phyloP scores from a whole-genome alignment of 2,888 invertebrate species.

The Parnassius orleans region DNA sequence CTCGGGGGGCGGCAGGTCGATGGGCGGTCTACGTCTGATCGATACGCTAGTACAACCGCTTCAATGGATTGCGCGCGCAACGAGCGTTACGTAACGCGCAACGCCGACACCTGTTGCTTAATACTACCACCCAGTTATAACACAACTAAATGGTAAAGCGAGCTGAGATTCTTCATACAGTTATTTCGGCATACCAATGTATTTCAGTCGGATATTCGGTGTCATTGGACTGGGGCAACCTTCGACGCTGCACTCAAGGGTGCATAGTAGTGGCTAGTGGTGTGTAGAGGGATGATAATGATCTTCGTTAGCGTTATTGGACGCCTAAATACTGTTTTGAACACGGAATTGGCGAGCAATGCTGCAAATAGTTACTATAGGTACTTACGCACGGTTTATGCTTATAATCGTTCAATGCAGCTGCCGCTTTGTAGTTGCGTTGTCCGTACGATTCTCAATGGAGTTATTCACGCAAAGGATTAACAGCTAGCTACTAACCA shows the following conservation, averaged over 20 bases:
- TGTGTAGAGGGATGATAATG: slow-evolving; percentile 60
- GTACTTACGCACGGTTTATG: slow-evolving; percentile 5
- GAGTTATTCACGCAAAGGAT: not conserved
- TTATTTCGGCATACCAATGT: slow-evolving; percentile 32
- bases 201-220: slow-evolving; percentile 57
- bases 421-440: not conserved
- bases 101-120: slow-evolving; percentile 71
- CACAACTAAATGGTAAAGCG: slow-evolving; percentile 47
- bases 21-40: slow-evolving; percentile 66
- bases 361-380: slow-evolving; percentile 7
- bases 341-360: slow-evolving; percentile 16
- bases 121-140: slow-evolving; percentile 71
- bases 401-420: not conserved
- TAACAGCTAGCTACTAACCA: slow-evolving; percentile 1
- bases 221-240: slow-evolving; percentile 77
- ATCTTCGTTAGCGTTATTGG: slow-evolving; percentile 65
- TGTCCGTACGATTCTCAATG: slow-evolving; percentile 2
- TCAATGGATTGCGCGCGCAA: slow-evolving; percentile 74
- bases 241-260: slow-evolving; percentile 78
- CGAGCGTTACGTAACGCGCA: slow-evolving; percentile 76
- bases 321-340: slow-evolving; percentile 29
- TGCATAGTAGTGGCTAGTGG: slow-evolving; percentile 65
- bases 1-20: slow-evolving; percentile 58
- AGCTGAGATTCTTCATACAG: slow-evolving; percentile 31
- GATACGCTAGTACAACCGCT: slow-evolving; percentile 68